Base-by-base conservation (phyloP, 2,888 invertebrate genomes). In the Fragum whitleyi region DNA sequence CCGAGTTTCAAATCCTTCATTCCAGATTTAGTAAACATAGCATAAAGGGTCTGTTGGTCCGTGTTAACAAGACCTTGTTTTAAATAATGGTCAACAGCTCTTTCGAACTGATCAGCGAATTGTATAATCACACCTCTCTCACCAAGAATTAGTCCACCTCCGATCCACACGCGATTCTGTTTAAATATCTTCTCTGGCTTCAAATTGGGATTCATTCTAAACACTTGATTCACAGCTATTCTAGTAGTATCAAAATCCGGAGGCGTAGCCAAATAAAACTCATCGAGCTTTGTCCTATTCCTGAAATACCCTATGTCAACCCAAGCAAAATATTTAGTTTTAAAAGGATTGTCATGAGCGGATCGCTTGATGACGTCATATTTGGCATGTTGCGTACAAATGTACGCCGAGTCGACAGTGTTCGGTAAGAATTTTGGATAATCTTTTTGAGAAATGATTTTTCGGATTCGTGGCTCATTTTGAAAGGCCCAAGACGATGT, bases 251-350 rank as follows among this genome's bases (percentile, higher is more conserved):
- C 59, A 51, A 82, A 82, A 5, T 55, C 16, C 9, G 6, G n/a
- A 23, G 82, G 82, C 36, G 57, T 51, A 5, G 5, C 16, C 0
- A 89, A 32, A 65, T 61, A 42, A 75, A 88, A 89, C n/a, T 39
- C 61, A 6, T 74, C 57, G 0, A 75, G 68, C 14, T 75, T 53
- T 0, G 59, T n/a, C 19, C 74, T 72, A 29, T 83, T 51, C 19
- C 88, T 76, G 57, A 88, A 88, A 77, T 87, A 88, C 21, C 89
- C 90, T n/a, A 89, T 73, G 76, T 90, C 90, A 5, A 90, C 16
- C 90, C 90, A 90, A 42, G 86, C 79, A 61, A 84, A 86, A 77
- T 82, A 88, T 23, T 77, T 79, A 7, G 83, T 79, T 1, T 65
- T 29, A 71, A 88, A 89, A 51, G 73, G 71, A 19, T 86, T 75